Base-by-base conservation (phyloP, 2,888 invertebrate genomes). In the Catocala sponsa region DNA sequence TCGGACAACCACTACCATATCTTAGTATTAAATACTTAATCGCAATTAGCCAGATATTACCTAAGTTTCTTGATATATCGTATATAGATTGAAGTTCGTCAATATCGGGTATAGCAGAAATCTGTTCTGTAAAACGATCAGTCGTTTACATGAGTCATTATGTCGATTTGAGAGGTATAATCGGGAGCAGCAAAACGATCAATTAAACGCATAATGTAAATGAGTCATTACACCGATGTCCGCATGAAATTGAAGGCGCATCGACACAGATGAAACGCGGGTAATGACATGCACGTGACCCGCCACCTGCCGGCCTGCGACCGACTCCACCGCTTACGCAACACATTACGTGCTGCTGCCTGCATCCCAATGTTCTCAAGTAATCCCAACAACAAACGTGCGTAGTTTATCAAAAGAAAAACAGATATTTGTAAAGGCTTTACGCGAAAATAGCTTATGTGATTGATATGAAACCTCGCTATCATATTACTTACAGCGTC, bases 201-300 rank as follows among this genome's bases (percentile, higher is more conserved):
- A 59, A 63, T 68, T 70, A 70, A 74, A 66, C 63, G 59, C 50
- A 53, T 65, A 67, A 77, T 71, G 61, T 65, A 67, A 65, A 75
- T 77, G 72, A 65, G 60, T 55, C 59, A 77, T 77, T 74, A 65
- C 55, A 66, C 58, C 46, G 65, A 55, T 63, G 62, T 64, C 72
- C 64, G 62, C 56, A 64, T 75, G 78, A 60, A 70, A 78, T 67
- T 76, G 78, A 68, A 75, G 66, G 72, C 55, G 59, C 65, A 68
- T 68, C 55, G 68, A 52, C 77, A 68, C 62, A 77, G 77, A 70
- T 68, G 78, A 75, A 63, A 68, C 56, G 33, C 54, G 59, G 61
- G 52, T 72, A 78, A 78, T 78, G 72, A 75, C 59, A 56, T 63
- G 65, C 68, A 76, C 72, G 76, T 75, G 68, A 50, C 55, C 12